A percentile compares a stretch with the other conserved stretches of the same genome.
Conservation (phyloP, 2,888 invertebrate genomes). For the Hoplodrina ambigua region DNA sequence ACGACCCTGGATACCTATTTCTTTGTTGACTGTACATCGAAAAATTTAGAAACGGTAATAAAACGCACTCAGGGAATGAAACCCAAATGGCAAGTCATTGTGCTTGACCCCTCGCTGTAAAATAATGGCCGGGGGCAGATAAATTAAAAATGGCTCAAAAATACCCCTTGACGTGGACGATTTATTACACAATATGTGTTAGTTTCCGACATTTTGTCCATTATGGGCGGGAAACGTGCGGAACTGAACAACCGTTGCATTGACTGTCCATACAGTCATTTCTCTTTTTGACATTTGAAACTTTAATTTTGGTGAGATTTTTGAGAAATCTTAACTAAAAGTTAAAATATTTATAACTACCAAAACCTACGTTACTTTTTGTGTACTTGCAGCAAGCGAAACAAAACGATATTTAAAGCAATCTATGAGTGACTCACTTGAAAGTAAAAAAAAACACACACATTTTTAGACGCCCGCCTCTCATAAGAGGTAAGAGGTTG, state of each 20-base stretch:
- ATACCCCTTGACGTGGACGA: constrained; percentile 83
- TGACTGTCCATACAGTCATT: constrained; percentile 45
- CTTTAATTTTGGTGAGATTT: constrained; percentile 2
- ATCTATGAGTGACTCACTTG: too few species aligned
- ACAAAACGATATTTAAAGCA: too few species aligned
- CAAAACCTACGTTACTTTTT: too few species aligned
- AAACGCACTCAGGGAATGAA: constrained; percentile 81
- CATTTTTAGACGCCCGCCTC: too few species aligned
- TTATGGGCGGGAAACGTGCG: constrained; percentile 57
- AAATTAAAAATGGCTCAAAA: constrained; percentile 90
- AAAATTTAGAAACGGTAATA: constrained; percentile 81
- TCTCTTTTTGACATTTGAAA: constrained; percentile 29
- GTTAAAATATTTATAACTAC: too few species aligned
- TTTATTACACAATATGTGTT: constrained; percentile 75
- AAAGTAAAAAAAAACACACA: too few species aligned
- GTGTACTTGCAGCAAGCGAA: too few species aligned
- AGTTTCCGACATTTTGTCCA: constrained; percentile 64
- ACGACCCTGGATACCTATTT: too few species aligned
- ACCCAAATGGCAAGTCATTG: constrained; percentile 79
- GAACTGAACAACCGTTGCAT: constrained; percentile 49
- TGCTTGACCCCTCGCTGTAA: constrained; percentile 87
- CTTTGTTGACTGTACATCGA: constrained; percentile 60
- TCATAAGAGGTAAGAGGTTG: too few species aligned
- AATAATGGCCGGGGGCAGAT: constrained; percentile 89
- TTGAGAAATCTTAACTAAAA: not conserved